A percentile compares a stretch with the other conserved stretches of the same genome.
Evolutionary conservation across 1,140 invertebrate genomes (phyloP).

Genomic region (Samia ricini): DNA sequence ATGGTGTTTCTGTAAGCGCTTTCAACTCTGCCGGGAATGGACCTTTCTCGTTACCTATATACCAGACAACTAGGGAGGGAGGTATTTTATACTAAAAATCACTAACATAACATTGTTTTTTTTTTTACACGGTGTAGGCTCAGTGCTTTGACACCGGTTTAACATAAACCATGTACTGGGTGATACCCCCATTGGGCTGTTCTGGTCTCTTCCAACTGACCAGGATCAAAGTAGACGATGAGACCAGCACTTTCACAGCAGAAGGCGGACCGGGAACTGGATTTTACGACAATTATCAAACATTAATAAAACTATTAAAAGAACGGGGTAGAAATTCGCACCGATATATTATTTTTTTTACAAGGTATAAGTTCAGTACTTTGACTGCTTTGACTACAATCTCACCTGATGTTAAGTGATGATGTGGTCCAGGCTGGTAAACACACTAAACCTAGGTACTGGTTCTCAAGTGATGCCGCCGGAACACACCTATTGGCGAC

Average conservation of each 20-base stretch:
- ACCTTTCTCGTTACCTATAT: conserved; percentile 86
- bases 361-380: too few species aligned
- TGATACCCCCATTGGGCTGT: conserved; percentile 90
- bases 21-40: conserved; percentile 93
- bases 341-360: too few species aligned
- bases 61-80: conserved; percentile 92
- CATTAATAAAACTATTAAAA: too few species aligned
- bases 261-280: conserved; percentile 89
- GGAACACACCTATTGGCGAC: too few species aligned
- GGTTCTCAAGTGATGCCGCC: too few species aligned
- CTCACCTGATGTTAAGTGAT: too few species aligned
- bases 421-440: too few species aligned
- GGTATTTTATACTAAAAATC: conserved; percentile 58
- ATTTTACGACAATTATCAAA: neutral
- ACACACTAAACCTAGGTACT: too few species aligned
- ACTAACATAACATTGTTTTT: conserved; percentile 4
- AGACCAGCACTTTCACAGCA: conserved; percentile 89
- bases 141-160: conserved; percentile 64
- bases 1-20: conserved; percentile 88
- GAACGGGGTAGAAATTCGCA: too few species aligned
- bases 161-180: conserved; percentile 90
- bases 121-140: conserved; percentile 2
- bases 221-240: conserved; percentile 87
- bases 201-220: conserved; percentile 90
- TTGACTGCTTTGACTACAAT: too few species aligned